Base-by-base conservation (phyloP, 2,888 invertebrate genomes). In the Nomada fucata region DNA sequence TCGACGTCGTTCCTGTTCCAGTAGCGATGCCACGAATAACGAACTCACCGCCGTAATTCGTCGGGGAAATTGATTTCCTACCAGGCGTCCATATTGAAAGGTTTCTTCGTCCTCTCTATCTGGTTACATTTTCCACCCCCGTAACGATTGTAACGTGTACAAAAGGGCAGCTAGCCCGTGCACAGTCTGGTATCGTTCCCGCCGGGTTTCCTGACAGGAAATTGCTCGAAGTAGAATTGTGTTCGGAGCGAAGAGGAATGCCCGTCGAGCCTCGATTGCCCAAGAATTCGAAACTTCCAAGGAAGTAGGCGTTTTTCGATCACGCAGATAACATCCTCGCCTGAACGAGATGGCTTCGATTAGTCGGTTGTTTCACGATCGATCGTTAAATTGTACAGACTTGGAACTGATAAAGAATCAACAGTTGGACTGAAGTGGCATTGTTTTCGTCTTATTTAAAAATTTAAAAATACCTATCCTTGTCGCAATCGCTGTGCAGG, bases 31-130 rank as follows among this genome's bases (percentile, higher is more conserved):
- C 2, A 47, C 26, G 53, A 55, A 29, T 57, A 57, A 64, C n/a
- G 26, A 55, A 42, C 63, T 55, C 64, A 29, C 26, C 13, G 29
- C 20, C 15, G 42, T 60, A 65, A 72, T 72, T 72, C 65, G 15
- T 65, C 42, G 36, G 59, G 52, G 59, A 64, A 76, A 76, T 71
- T 76, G 76, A 55, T 76, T 70, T 63, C 23, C 55, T 52, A 18
- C 4, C 42, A 29, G 10, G 10, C 13, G n/a, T 44, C 50, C 20
- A 15, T 50, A 1, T 42, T 23, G 50, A 57, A 47, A 23, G 50
- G 29, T 36, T 29, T 20, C 59, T 57, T 53, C 55, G 26, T 59
- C 11, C 42, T 53, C 15, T 67, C 20, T 65, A 69, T 68, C 50
- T 68, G 26, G 59, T 64, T 20, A 64, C 26, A 52, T 52, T 47